Conservation (phyloP, 1,140 invertebrate species). For the Drosophila ercepeae region DNA sequence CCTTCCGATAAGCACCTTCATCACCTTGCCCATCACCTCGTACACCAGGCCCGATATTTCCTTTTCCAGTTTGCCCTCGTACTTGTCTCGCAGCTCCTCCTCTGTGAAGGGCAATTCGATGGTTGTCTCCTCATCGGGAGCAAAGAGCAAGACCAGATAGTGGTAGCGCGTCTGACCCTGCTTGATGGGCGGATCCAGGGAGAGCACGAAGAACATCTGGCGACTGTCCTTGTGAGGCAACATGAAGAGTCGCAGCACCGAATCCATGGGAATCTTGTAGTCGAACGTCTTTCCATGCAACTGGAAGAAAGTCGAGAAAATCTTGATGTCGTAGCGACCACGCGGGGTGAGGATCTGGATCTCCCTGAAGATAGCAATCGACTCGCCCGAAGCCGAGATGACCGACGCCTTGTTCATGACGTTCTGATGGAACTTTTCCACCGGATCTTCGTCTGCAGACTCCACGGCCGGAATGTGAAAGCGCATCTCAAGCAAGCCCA, state of each 20-base stretch:
- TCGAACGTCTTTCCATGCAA: slow-evolving; percentile 99
- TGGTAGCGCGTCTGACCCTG: slow-evolving; percentile 99
- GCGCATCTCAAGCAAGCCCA: slow-evolving; percentile 98
- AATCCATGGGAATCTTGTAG: slow-evolving; percentile 99
- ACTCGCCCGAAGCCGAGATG: slow-evolving; percentile 98
- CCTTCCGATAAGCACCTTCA: slow-evolving; percentile 97
- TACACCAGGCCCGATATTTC: slow-evolving; percentile 96
- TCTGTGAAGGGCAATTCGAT: slow-evolving; percentile 96
- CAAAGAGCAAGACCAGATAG: slow-evolving; percentile 97
- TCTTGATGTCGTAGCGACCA: slow-evolving; percentile 99
- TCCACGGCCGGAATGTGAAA: slow-evolving; percentile 97
- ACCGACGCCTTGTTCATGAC: slow-evolving; percentile 99
- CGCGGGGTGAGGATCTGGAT: slow-evolving; percentile 99
- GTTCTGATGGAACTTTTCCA: slow-evolving; percentile 97
- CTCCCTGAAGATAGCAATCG: slow-evolving; percentile 98
- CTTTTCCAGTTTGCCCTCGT: slow-evolving; percentile 96
- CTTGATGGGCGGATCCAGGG: slow-evolving; percentile 99
- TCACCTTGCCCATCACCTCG: slow-evolving; percentile 97
- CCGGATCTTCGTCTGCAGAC: slow-evolving; percentile 93
- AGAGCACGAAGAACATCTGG: slow-evolving; percentile 99
- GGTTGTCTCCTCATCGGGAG: slow-evolving; percentile 96
- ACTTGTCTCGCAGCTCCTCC: slow-evolving; percentile 97
- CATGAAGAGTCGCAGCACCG: slow-evolving; percentile 96
- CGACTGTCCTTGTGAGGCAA: slow-evolving; percentile 98
- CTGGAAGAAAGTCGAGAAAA: slow-evolving; percentile 98